Evolutionary conservation across 2,888 invertebrate genomes (phyloP).

Genomic region (Oeneis ivallda): DNA sequence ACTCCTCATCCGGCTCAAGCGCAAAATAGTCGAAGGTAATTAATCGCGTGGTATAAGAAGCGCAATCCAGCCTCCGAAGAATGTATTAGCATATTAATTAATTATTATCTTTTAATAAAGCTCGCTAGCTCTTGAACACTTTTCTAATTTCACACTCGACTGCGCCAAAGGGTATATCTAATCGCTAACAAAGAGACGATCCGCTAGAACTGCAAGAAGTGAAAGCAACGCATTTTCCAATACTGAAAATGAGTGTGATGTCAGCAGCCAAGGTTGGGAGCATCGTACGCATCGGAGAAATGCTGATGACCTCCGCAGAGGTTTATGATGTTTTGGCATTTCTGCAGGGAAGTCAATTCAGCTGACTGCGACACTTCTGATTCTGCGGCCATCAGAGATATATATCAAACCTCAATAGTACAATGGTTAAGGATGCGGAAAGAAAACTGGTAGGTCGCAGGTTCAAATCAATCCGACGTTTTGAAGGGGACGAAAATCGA

Average conservation of each 20-base stretch:
- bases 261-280: not conserved
- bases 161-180: conserved; percentile 18
- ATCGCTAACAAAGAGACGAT: not conserved
- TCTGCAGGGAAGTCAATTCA: too few species aligned
- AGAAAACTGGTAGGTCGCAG: too few species aligned
- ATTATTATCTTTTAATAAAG: conserved; percentile 18
- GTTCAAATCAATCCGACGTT: too few species aligned
- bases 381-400: too few species aligned
- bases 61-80: conserved; percentile 1
- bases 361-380: too few species aligned
- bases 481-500: too few species aligned
- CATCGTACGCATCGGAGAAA: not conserved
- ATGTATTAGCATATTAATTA: conserved; percentile 21
- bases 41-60: not conserved
- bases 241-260: not conserved
- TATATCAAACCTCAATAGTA: too few species aligned
- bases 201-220: not conserved
- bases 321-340: not conserved
- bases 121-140: conserved; percentile 29
- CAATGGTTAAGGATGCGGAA: too few species aligned
- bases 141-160: conserved; percentile 43
- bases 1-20: too few species aligned
- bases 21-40: too few species aligned
- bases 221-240: not conserved
- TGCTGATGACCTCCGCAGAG: not conserved